Base-by-base conservation (phyloP, 2,888 invertebrate species). In the Tetragnatha montana region DNA sequence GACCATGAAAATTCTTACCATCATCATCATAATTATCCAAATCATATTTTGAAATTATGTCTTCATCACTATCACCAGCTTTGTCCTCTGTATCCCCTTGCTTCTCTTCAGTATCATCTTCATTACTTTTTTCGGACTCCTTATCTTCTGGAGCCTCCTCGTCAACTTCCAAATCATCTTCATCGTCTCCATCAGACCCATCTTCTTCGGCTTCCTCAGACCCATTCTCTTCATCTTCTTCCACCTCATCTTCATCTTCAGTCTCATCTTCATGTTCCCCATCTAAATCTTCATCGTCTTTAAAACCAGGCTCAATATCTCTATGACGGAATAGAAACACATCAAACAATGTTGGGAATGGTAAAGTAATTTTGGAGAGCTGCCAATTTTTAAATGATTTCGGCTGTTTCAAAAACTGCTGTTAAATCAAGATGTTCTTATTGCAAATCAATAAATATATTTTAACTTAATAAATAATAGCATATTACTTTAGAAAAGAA, bases 1-100 rank as follows among this genome's bases (percentile, higher is more conserved):
- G 60, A 60, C 4, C 17, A 51, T 19, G 22, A 60, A 22, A 19
- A 6, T 74, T 8, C 49, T 73, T 89, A 85, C 85, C 93, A 90
- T 93, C 93, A 22, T 93, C 93, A 92, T 94, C 94, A 92, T 93
- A 94, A 91, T 93, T 93, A 90, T 94, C 93, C 83, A 94, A 91
- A 91, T 92, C 92, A 92, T 94, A 95, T 93, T 96, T 96, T 83
- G 96, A 95, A 92, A 96, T 96, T 93, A 97, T 97, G 87, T 96
- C 95, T 85, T 95, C 95, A 92, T 97, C 96, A 92, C 96, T 94
- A 93, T 95, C 86, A n/a, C 73, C 75, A 35, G 35, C 35, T 4
- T 35, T 35, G 92, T 94, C 94, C 19, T 81, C 78, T 21, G 78
- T 70, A 35, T 85, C 73, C 14, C 70, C 8, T 83, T 85, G 81